Evolutionary conservation across 1,140 invertebrate species (phyloP), one percentile per base, ranked within the genome.

Genomic region (Dendrolimus kikuchii): DNA sequence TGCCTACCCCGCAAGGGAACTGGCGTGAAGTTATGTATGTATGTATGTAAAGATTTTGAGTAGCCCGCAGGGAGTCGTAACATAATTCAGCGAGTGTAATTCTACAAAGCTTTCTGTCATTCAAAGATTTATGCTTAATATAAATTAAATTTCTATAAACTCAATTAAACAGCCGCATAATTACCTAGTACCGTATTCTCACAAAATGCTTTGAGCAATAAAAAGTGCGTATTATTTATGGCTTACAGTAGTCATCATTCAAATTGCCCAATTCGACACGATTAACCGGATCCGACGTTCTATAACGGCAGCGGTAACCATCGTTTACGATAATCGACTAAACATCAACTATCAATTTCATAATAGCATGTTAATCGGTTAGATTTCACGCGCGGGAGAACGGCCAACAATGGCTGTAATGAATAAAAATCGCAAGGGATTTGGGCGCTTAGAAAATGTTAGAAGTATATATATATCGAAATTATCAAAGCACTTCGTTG

Each of bases 361-460:
- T 50, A 10, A 69, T 60, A 60, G 57, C 64, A 55, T 67, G 63
- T 64, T 71, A 67, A 74, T 66, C 60, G 67, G 72, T 70, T 57
- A 62, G 71, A 77, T 81, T 77, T 74, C 74, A 73, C 74, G 73
- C 62, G 51, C 49, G 65, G 61, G 65, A 57, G 66, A 64, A 61
- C 70, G 51, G 55, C 57, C 63, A 72, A 72, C 72, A 72, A 73
- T 70, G 63, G 50, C 53, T 55, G 44, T 72, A 75, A 75, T 73
- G 66, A 69, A 75, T 78, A 76, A 74, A 80, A 74, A 62, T 64
- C 45, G 60, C 62, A 44, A 65, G 57, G 64, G 69, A 51, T 9
- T 47, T 43, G 5, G n/a, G 23, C n/a, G 6, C 6, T n/a, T 5
- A 45, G 43, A 10, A 10, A n/a, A 45, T 45, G 43, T 9, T 45